These are phyloP conservation scores for Euplagia quadripunctaria DNA, from an alignment of 2,888 invertebrate genomes.

Conservation along the genomic window DNA sequence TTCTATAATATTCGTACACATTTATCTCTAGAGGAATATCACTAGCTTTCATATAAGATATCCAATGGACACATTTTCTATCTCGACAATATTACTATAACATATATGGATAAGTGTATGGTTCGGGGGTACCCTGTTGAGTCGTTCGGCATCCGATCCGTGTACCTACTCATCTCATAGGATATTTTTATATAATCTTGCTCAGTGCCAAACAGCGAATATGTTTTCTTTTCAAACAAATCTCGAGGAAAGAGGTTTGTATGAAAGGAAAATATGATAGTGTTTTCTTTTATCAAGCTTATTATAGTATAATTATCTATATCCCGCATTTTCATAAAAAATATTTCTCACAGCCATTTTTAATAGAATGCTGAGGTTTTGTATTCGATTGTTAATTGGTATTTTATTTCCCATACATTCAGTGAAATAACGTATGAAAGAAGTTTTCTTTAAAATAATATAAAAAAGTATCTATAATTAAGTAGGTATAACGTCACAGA, in stretches of 20 bases:
- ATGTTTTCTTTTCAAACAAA: not conserved
- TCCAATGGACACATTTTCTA: not conserved
- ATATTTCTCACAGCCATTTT: too few relatives aligned
- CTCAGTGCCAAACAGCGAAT: not conserved
- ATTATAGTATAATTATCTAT: too few relatives aligned
- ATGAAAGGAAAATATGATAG: not conserved
- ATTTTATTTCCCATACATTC: too few relatives aligned
- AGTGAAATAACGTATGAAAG: too few relatives aligned
- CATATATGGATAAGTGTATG: not conserved
- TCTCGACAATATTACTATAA: not conserved
- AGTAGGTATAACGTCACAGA: not conserved
- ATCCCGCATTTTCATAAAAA: too few relatives aligned
- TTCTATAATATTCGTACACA: too few relatives aligned
- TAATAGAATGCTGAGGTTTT: too few relatives aligned
- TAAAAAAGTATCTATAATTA: too few relatives aligned
- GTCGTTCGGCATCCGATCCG: not conserved
- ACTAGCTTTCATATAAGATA: not conserved
- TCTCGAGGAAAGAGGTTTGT: not conserved
- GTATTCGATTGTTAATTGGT: too few relatives aligned
- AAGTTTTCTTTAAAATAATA: too few relatives aligned
- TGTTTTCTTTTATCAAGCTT: not conserved
- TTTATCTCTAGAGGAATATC: not conserved
- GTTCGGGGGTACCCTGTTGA: not conserved
- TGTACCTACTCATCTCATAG: not conserved
- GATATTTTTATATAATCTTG: not conserved